Evolutionary conservation across 2,888 invertebrate species (phyloP), one percentile per base, ranked within the genome.

Genomic region (Drosophila nr. fundita): DNA sequence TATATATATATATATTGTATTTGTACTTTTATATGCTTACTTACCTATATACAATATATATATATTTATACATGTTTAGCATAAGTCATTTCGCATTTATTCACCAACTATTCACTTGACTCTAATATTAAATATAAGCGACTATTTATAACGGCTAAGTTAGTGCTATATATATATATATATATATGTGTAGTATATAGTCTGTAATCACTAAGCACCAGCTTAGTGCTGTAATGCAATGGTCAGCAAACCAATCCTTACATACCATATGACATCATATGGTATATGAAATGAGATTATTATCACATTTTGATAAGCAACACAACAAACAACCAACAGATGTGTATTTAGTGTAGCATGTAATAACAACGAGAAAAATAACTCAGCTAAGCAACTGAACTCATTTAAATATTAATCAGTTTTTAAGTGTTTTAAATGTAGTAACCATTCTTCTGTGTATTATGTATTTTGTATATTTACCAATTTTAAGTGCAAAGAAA

Each of bases 201-300:
- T 11, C 7, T 38, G 27, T 38, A 55, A n/a, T 27, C 54, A 38
- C 36, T 34, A 11, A 29, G 36, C 24, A n/a, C 7, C 1, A 11
- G 34, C 27, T 49, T 27, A 11, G 49, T 49, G 49, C 49, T 50
- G 50, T 29, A 29, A 50, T 45, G 45, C 27, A 50, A 50, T 29
- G 52, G 29, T 52, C 55, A 29, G 18, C 38, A 38, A 29, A 38
- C 29, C 57, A 57, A 40, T 40, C 38, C 40, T n/a, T 38, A 15
- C 15, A 30, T 21, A 13, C 36, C 32, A 36, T 54, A 36, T 18
- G 11, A 24, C 10, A 54, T 54, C 38, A 54, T 42, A 61, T 42
- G 24, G 18, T 54, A 32, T 29, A 24, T n/a, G 42, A 49, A 40
- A 50, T 94, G 79, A 95, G 95, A n/a, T 92, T 72, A 77, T 70